Base-by-base conservation (phyloP, 2,797 vertebrate genomes). In the Melanotaenia parkinsoni region DNA sequence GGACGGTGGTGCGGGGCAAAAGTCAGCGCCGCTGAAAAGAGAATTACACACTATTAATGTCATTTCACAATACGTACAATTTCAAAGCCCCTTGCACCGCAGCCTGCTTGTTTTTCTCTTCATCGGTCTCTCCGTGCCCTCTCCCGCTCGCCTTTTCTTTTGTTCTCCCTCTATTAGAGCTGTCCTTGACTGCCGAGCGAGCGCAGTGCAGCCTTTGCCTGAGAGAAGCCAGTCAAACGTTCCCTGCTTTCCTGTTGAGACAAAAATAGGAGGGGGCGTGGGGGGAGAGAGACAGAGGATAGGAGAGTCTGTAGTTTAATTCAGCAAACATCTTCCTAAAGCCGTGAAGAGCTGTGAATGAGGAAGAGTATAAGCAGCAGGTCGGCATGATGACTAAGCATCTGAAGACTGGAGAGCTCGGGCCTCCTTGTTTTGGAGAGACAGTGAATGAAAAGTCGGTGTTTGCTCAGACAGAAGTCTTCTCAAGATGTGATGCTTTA, bases 151-250 rank as follows among this genome's bases (percentile, higher is more conserved):
- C 70, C 61, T 63, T 67, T 85, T 74, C 90, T 93, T 93, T 93
- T 92, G 92, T 92, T 89, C 91, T 87, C 74, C 79, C 71, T 88
- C 91, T 85, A 90, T 93, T 88, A 91, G 86, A 86, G 86, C 87
- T 58, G 80, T 89, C 88, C 89, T 94, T 93, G 88, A 91, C 88
- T 88, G 86, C 58, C 32, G 70, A 83, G 84, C 69, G 43, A 20
- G 74, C 35, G 50, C 70, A 35, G 66, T 60, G 71, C 81, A 85
- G 89, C 84, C 85, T 88, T 83, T 89, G 83, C 84, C 90, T 67
- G 80, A 85, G 85, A 86, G 76, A 82, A 90, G 81, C 61, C 75
- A 80, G 80, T 86, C 81, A 84, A 89, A 92, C 69, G 63, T 85
- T 81, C 82, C 63, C 80, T 73, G 51, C 74, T 78, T 72, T 88